Conservation (phyloP, 1,140 invertebrate species). For the Pentalonia nigronervosa region DNA sequence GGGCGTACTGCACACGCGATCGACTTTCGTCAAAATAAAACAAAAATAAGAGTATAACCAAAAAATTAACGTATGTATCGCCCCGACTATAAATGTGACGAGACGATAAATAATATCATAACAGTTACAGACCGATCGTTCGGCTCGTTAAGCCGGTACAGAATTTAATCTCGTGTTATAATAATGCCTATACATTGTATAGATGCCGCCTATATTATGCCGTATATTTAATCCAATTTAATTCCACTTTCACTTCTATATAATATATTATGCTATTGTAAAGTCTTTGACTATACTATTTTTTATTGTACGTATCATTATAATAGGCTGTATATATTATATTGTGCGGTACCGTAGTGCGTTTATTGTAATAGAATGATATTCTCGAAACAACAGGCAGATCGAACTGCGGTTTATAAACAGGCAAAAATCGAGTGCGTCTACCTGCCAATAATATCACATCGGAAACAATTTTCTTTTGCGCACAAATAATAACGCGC, state of each 20-base stretch:
- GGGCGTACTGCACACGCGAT: too few relatives aligned
- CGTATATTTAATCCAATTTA: not conserved
- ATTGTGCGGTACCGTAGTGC: not conserved
- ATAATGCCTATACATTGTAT: too few relatives aligned
- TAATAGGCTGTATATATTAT: not conserved
- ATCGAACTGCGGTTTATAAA: not conserved
- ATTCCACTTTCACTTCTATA: conserved; percentile 30
- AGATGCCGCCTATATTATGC: not conserved
- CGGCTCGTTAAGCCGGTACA: not conserved
- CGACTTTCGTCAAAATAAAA: too few relatives aligned
- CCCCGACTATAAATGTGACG: too few relatives aligned
- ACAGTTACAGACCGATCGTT: not conserved
- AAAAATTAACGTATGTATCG: too few relatives aligned
- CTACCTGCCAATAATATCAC: not conserved
- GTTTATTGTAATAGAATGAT: not conserved
- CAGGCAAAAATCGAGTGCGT: not conserved
- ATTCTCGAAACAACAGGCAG: not conserved
- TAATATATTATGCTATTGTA: not conserved
- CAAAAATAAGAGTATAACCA: too few relatives aligned
- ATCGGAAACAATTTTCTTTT: not conserved
- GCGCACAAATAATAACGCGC: not conserved
- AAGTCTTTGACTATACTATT: not conserved
- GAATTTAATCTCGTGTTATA: not conserved
- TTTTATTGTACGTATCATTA: not conserved
- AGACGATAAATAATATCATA: not conserved